Evolutionary conservation across 2,888 invertebrate genomes (phyloP).

Genomic region (Lithophane ornitopus): DNA sequence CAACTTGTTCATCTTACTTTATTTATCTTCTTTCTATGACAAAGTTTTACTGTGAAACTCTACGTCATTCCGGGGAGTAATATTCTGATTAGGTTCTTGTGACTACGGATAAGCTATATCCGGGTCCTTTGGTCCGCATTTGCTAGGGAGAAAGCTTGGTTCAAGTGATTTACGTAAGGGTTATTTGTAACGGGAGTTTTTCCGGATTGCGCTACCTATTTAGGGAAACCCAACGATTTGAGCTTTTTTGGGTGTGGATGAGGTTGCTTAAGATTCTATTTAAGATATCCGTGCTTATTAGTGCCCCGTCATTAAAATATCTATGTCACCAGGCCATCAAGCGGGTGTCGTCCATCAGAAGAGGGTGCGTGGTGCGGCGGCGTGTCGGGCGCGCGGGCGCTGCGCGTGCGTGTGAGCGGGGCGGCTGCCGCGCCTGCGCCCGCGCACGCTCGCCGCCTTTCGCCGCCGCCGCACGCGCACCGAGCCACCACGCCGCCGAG

Average conservation of each 20-base stretch:
- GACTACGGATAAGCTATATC: too few species aligned
- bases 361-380: constrained; percentile 79
- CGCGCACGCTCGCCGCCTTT: constrained; percentile 85
- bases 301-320: not conserved
- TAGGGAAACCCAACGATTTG: not conserved
- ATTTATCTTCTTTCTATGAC: not conserved
- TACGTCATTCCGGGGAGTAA: too few species aligned
- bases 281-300: too few species aligned
- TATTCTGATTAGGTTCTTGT: too few species aligned
- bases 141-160: too few species aligned
- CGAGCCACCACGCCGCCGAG: constrained; percentile 85
- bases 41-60: not conserved
- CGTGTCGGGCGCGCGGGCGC: constrained; percentile 80
- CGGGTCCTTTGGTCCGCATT: too few species aligned
- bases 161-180: not conserved
- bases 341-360: constrained; percentile 84
- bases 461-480: constrained; percentile 87
- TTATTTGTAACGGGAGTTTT: not conserved
- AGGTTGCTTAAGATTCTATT: not conserved
- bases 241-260: not conserved
- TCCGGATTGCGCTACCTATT: not conserved
- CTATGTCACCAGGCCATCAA: constrained; percentile 79
- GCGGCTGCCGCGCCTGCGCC: constrained; percentile 74
- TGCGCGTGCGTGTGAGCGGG: constrained; percentile 84
- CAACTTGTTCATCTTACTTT: not conserved